Evolutionary conservation across 2,797 vertebrate species (phyloP).

Genomic region (Coregonus ussuriensis): DNA sequence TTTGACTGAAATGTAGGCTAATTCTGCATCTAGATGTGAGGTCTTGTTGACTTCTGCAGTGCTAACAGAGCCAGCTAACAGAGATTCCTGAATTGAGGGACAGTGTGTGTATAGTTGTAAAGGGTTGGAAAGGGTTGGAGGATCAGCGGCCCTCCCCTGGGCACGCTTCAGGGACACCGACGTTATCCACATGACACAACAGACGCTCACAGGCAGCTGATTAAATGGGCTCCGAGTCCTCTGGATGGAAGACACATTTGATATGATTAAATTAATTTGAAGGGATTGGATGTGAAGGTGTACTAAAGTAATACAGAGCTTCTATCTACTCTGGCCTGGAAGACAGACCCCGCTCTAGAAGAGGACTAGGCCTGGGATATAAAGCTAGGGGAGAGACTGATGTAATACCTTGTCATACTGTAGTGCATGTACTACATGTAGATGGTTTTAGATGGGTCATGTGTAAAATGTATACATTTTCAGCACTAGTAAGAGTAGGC

Average conservation of each 20-base stretch:
- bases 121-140: slow-evolving; percentile 65
- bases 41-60: slow-evolving; percentile 68
- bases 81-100: slow-evolving; percentile 66
- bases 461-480: background rate
- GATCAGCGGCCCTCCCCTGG: slow-evolving; percentile 72
- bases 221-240: slow-evolving; percentile 66
- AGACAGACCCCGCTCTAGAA: background rate
- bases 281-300: slow-evolving; percentile 62
- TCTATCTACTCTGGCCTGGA: slow-evolving; percentile 43
- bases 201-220: slow-evolving; percentile 66
- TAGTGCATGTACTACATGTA: slow-evolving; percentile 29
- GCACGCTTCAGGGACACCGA: slow-evolving; percentile 67
- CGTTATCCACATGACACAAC: slow-evolving; percentile 79
- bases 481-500: background rate
- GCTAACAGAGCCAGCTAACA: slow-evolving; percentile 61
- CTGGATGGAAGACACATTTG: slow-evolving; percentile 67
- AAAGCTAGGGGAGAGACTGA: slow-evolving; percentile 58
- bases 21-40: slow-evolving; percentile 69
- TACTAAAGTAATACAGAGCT: slow-evolving; percentile 60
- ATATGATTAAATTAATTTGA: slow-evolving; percentile 74
- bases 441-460: slow-evolving; percentile 32
- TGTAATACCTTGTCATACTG: slow-evolving; percentile 64
- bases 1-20: slow-evolving; percentile 71
- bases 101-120: slow-evolving; percentile 11
- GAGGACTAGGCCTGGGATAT: slow-evolving; percentile 52